Evolutionary conservation across 2,888 invertebrate species (phyloP).

Genomic region (Rhamnusium bicolor): DNA sequence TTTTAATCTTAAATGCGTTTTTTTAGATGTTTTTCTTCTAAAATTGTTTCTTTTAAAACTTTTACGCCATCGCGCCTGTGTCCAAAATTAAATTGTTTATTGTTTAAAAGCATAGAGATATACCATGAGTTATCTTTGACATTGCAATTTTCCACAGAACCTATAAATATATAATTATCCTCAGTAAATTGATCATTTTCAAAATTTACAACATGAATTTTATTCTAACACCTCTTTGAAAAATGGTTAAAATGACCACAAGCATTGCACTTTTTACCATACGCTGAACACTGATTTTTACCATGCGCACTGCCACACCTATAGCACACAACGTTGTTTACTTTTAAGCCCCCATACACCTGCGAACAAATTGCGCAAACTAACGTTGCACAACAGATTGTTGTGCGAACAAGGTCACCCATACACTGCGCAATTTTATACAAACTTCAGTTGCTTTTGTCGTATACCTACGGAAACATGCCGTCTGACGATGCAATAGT

Average conservation of each 20-base stretch:
- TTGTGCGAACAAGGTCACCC: no score
- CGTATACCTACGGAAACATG: no score
- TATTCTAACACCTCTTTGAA: conserved; percentile 21
- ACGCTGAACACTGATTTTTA: conserved; percentile 31
- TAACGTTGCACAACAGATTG: no score
- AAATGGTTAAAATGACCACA: conserved; percentile 28
- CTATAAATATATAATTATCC: conserved; percentile 8
- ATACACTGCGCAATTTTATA: no score
- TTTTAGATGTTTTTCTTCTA: neutral
- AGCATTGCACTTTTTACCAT: conserved; percentile 27
- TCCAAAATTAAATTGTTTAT: conserved; percentile 28
- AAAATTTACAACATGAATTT: conserved; percentile 10
- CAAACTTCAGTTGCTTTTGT: no score
- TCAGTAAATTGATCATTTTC: neutral
- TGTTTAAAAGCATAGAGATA: conserved; percentile 12
- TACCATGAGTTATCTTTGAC: conserved; percentile 1
- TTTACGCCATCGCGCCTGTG: conserved; percentile 18
- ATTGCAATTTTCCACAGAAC: neutral
- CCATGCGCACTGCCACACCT: conserved; percentile 22
- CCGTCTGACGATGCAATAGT: no score
- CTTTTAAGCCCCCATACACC: no score
- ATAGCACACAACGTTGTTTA: conserved; percentile 2
- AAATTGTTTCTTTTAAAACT: conserved; percentile 15
- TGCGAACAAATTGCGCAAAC: no score
- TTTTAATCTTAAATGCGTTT: conserved; percentile 23